These are phyloP conservation scores for Gambelia wislizenii DNA, from an alignment of 2,797 vertebrate genomes.

Conservation along the genomic window DNA sequence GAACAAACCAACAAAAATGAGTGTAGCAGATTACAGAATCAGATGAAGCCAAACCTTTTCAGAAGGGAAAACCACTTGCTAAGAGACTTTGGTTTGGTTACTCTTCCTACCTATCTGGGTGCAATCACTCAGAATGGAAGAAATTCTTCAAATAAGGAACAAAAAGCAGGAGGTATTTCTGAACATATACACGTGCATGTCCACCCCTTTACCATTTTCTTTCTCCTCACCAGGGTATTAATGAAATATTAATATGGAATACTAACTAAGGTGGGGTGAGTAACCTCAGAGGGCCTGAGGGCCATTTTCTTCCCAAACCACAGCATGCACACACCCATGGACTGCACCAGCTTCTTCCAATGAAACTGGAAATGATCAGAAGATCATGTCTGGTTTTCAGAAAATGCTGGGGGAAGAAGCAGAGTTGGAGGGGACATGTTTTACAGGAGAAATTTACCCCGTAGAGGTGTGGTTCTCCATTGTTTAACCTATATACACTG, in stretches of 20 bases:
- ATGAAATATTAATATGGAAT: background rate
- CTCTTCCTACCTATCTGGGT: background rate
- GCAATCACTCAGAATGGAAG: background rate
- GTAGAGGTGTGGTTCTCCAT: too few relatives aligned
- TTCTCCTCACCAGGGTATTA: background rate
- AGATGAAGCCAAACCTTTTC: background rate
- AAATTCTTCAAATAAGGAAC: constrained; percentile 12
- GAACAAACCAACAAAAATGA: background rate
- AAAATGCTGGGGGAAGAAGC: too few relatives aligned
- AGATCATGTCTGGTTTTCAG: too few relatives aligned
- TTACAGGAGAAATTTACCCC: too few relatives aligned
- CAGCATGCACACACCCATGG: too few relatives aligned
- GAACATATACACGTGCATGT: background rate
- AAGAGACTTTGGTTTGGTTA: background rate
- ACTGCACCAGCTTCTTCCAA: too few relatives aligned
- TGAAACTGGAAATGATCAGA: too few relatives aligned
- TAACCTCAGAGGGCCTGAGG: too few relatives aligned
- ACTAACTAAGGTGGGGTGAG: background rate
- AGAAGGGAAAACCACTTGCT: background rate
- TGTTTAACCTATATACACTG: too few relatives aligned
- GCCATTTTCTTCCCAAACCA: too few relatives aligned
- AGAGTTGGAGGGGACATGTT: too few relatives aligned
- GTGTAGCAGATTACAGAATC: background rate
- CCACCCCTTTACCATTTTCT: background rate
- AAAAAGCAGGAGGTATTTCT: background rate